phyloP scores from a whole-genome alignment of 2,113 vertebrate species.

The Danionella cerebrum region DNA sequence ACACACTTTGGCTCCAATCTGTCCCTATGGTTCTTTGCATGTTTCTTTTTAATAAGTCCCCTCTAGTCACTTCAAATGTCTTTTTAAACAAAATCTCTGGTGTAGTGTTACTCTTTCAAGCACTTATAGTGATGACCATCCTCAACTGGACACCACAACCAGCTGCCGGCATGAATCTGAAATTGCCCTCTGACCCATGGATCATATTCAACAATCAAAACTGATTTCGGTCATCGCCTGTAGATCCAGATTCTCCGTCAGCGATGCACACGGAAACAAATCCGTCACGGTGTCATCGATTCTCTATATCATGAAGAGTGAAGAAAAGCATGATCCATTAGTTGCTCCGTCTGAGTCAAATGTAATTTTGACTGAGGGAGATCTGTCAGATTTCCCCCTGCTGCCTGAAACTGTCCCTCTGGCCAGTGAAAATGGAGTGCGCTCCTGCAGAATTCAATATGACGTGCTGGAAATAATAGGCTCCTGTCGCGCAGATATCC shows the following conservation, averaged over 20 bases:
- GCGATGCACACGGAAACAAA: background rate
- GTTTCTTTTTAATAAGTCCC: background rate
- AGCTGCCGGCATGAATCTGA: conserved; percentile 23
- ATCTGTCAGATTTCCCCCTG: conserved; percentile 18
- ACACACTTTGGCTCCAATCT: background rate
- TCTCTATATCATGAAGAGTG: background rate
- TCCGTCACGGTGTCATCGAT: background rate
- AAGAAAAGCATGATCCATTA: conserved; percentile 14
- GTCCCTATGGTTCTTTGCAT: background rate
- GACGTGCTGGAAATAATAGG: conserved; percentile 39
- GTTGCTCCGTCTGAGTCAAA: conserved; percentile 14
- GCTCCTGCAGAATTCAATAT: conserved; percentile 35
- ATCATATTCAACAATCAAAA: conserved; percentile 34
- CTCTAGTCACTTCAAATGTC: conserved; percentile 1
- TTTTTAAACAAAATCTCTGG: conserved; percentile 23
- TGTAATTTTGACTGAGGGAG: conserved; percentile 24
- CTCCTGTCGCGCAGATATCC: conserved; percentile 28
- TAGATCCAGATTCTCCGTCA: conserved; percentile 8
- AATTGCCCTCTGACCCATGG: conserved; percentile 23
- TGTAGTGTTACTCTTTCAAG: too few relatives aligned
- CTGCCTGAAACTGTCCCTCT: background rate
- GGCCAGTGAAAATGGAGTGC: conserved; percentile 29
- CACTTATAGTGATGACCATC: conserved; percentile 32
- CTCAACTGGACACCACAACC: conserved; percentile 42
- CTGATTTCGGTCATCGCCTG: conserved; percentile 33